phyloP scores from a whole-genome alignment of 2,113 vertebrate genomes.

The Fulica atra region DNA sequence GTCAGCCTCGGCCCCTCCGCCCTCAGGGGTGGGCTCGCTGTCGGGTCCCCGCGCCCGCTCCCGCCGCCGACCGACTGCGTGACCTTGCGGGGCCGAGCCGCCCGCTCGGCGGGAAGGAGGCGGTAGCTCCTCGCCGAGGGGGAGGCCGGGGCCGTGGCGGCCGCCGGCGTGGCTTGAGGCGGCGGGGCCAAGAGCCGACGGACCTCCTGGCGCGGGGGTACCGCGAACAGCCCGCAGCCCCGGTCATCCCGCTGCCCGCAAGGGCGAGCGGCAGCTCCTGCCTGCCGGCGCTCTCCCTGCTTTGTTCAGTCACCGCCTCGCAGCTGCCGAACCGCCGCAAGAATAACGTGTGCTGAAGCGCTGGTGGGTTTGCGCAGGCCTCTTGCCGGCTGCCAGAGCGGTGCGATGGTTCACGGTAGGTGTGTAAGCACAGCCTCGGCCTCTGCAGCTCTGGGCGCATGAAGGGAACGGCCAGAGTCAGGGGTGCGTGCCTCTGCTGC shows the following conservation, averaged over 20 bases:
- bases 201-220: fast-evolving
- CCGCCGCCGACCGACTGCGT: not conserved
- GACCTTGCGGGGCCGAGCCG: not conserved
- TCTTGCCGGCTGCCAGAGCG: fast-evolving
- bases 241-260: too few relatives aligned
- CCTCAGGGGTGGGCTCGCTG: not conserved
- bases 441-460: not conserved
- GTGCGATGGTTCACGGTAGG: not conserved
- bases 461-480: fast-evolving
- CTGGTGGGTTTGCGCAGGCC: not conserved
- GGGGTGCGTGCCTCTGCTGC: not conserved
- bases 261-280: not conserved
- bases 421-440: not conserved
- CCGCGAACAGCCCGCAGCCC: not conserved
- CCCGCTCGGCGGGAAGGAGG: not conserved
- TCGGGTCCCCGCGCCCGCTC: not conserved
- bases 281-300: fast-evolving
- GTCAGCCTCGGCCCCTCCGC: too few relatives aligned
- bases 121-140: not conserved
- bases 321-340: fast-evolving
- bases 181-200: too few relatives aligned
- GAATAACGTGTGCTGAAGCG: fast-evolving
- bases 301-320: fast-evolving
- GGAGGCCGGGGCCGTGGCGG: not conserved
- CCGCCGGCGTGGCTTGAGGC: too few relatives aligned